Conservation (phyloP, 2,797 vertebrate genomes). For the Acrossocheilus wenchowensis region DNA sequence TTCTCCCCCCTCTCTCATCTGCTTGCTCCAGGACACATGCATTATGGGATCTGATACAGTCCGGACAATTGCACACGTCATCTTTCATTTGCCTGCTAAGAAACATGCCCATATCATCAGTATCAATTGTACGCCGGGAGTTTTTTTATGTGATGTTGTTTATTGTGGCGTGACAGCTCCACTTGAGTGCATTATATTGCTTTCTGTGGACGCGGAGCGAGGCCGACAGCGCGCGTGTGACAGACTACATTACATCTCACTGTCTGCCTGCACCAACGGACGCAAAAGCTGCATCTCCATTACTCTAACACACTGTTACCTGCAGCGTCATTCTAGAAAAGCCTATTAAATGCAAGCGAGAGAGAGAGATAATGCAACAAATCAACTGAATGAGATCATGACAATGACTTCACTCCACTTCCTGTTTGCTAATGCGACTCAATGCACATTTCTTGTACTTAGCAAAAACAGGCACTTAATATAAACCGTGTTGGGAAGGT, state of each 20-base stretch:
- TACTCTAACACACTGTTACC: constrained; percentile 28
- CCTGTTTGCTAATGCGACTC: constrained; percentile 4
- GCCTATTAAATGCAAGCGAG: constrained; percentile 22
- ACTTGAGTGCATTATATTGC: constrained; percentile 56
- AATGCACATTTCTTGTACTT: neutral
- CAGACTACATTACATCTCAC: constrained; percentile 45
- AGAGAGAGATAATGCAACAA: constrained; percentile 20
- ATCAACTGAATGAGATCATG: constrained; percentile 33
- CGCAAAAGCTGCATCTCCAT: constrained; percentile 47
- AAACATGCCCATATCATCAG: constrained; percentile 70
- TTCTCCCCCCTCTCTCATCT: neutral
- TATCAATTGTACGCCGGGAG: constrained; percentile 63
- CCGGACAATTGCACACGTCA: constrained; percentile 59
- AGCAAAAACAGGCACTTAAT: neutral
- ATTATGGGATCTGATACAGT: constrained; percentile 48
- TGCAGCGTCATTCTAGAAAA: constrained; percentile 17
- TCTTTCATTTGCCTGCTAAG: constrained; percentile 72
- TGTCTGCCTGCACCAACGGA: constrained; percentile 39
- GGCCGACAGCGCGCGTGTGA: constrained; percentile 10
- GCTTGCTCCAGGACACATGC: neutral
- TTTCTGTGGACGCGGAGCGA: neutral
- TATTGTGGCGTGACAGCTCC: constrained; percentile 66
- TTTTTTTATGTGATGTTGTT: constrained; percentile 59
- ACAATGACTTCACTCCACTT: constrained; percentile 24
- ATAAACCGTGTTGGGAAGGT: neutral